These are phyloP conservation scores for Heliconius congener DNA, from an alignment of 1,140 invertebrate species.

Conservation along the genomic window DNA sequence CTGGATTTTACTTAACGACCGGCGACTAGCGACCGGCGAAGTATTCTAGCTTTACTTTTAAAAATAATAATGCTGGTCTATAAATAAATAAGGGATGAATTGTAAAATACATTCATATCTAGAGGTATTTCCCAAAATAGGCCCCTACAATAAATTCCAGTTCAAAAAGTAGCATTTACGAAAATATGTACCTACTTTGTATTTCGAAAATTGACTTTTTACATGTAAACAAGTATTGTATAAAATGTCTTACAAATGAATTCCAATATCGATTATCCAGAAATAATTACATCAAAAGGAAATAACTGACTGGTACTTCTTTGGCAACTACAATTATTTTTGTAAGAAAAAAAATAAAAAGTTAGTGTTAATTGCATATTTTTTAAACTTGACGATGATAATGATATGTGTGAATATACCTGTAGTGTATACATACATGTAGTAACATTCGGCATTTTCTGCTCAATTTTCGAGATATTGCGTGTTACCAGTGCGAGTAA, in stretches of 20 bases:
- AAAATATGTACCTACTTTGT: background rate
- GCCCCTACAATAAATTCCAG: background rate
- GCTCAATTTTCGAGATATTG: too few species aligned
- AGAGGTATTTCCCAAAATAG: too few species aligned
- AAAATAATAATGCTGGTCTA: too few species aligned
- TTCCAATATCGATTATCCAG: constrained; percentile 29
- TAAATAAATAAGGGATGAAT: too few species aligned
- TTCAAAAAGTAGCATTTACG: background rate
- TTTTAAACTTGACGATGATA: background rate
- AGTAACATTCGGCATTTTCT: too few species aligned
- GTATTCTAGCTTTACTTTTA: too few species aligned
- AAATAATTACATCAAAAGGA: constrained; percentile 31
- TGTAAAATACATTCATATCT: too few species aligned
- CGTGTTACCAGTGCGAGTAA: too few species aligned
- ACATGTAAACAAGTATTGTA: background rate
- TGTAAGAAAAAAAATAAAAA: background rate
- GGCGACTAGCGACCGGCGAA: too few species aligned
- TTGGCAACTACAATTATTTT: background rate
- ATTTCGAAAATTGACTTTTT: background rate
- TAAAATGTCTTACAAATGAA: background rate
- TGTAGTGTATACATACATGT: too few species aligned
- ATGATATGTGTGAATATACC: too few species aligned
- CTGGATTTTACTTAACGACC: background rate
- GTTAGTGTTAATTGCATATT: background rate
- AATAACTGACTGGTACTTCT: constrained; percentile 1